A percentile compares a stretch with the other conserved stretches of the same genome.
These are phyloP conservation scores for Thaleichthys pacificus DNA, from an alignment of 2,797 vertebrate genomes.

Conservation along the genomic window DNA sequence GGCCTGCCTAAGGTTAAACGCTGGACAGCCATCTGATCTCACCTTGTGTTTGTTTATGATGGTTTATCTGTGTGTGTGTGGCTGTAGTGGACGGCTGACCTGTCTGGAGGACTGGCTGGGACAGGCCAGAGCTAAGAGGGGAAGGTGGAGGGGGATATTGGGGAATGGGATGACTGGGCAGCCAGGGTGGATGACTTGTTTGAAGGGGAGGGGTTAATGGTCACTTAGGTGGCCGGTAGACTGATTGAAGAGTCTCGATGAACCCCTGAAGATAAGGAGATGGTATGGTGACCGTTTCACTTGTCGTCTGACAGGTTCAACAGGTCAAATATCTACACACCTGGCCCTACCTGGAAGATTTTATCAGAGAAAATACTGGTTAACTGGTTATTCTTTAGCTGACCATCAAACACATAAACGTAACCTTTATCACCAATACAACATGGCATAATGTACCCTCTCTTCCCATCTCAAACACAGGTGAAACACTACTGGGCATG, in stretches of 20 bases:
- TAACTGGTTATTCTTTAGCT: too few relatives aligned
- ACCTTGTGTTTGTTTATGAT: conserved; percentile 51
- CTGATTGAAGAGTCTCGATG: conserved; percentile 50
- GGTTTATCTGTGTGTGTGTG: conserved; percentile 37
- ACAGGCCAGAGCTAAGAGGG: conserved; percentile 11
- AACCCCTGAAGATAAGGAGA: conserved; percentile 51
- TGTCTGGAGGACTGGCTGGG: conserved; percentile 35
- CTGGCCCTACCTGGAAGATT: conserved; percentile 7
- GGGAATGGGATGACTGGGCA: neutral
- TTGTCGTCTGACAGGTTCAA: conserved; percentile 40
- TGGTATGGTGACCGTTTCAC: conserved; percentile 52
- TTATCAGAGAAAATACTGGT: neutral
- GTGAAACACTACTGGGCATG: neutral
- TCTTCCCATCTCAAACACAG: too few relatives aligned
- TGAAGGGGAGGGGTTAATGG: conserved; percentile 22
- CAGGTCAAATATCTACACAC: conserved; percentile 35
- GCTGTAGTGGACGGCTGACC: conserved; percentile 31
- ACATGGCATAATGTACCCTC: too few relatives aligned
- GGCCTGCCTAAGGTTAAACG: conserved; percentile 42
- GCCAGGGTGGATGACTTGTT: neutral
- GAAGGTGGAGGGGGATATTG: conserved; percentile 23
- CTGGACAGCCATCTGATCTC: conserved; percentile 42
- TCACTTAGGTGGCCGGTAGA: conserved; percentile 36
- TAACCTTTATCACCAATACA: too few relatives aligned
- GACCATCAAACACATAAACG: too few relatives aligned